Evolutionary conservation across 1,140 invertebrate genomes (phyloP), one percentile per base, ranked within the genome.

Genomic region (Drosophila insularis): DNA sequence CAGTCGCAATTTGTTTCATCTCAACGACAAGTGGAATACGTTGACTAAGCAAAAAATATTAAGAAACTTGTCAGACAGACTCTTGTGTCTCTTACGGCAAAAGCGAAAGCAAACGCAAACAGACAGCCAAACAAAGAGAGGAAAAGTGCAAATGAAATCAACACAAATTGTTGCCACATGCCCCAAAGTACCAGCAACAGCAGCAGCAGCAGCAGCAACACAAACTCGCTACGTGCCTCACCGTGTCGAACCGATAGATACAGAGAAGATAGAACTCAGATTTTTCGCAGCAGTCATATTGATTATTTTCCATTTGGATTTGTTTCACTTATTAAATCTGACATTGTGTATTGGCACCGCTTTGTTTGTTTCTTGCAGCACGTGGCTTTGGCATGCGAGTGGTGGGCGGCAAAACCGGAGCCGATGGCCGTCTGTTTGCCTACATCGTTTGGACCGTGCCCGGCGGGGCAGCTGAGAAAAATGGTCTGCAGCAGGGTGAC

Each of bases 371-470:
- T 27, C 27, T 31, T 92, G 55, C 92, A 98, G 97, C 96, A 63
- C 94, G 96, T 82, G 97, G 97, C 65, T 97, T 98, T 87, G 97
- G 97, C 2, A 97, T 99, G 96, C 94, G 97, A 69, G 96, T 99
- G 2, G 97, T 98, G 4, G 97, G 97, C 4, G 97, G 98, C 14
- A 98, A 98, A 91, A 95, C 95, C 4, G 95, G 95, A 17, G 93
- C 94, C 3, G 96, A 97, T 91, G 97, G 97, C 4, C 94, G 95
- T 17, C 94, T 98, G 55, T 97, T 97, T 80, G 97, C 97, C 54
- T 96, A 97, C 90, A 97, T 98, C 75, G 96, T 98, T 10, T 97
- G 96, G 95, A 97, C 97, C 0, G 96, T 98, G 21, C 96, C 96
- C 1, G 97, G 97, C 39, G 97, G 97, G 50, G 96, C 97, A 17